Evolutionary conservation across 2,797 vertebrate genomes (phyloP).

Genomic region (Emydoidea blandingii): DNA sequence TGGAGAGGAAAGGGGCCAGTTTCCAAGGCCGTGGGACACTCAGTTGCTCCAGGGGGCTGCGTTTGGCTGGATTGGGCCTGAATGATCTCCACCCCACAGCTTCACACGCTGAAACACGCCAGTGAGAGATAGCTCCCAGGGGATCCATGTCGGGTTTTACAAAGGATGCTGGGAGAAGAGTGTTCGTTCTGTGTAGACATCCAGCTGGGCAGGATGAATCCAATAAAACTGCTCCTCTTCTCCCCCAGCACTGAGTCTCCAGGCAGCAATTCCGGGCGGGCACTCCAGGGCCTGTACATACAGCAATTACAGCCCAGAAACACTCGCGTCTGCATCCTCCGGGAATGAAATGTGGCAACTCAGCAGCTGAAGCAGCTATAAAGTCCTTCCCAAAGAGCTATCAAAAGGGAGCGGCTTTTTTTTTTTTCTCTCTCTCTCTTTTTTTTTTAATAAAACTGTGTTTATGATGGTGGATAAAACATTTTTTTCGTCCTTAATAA

Average conservation of each 20-base stretch:
- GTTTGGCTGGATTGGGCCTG: background rate
- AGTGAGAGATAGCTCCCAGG: background rate
- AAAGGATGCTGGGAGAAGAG: background rate
- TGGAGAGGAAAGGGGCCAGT: background rate
- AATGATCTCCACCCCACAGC: background rate
- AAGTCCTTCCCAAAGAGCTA: constrained; percentile 63
- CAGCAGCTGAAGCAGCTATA: constrained; percentile 74
- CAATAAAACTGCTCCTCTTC: background rate
- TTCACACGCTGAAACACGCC: background rate
- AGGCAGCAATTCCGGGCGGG: background rate
- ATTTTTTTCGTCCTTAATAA: constrained; percentile 66
- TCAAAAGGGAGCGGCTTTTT: constrained; percentile 34
- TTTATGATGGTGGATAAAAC: constrained; percentile 69
- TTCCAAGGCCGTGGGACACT: background rate
- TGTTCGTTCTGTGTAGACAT: background rate
- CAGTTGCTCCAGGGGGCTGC: background rate
- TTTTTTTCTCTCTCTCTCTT: constrained; percentile 34
- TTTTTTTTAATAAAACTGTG: constrained; percentile 61
- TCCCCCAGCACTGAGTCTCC: background rate
- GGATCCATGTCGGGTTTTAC: background rate
- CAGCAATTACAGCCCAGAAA: background rate
- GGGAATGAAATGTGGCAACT: constrained; percentile 29
- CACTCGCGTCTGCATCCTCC: constrained; percentile 54
- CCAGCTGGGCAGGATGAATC: background rate
- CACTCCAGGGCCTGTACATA: background rate